Conservation (phyloP, 35 echinoderm and acorn worm species). For the Ophioderma brevispina region DNA sequence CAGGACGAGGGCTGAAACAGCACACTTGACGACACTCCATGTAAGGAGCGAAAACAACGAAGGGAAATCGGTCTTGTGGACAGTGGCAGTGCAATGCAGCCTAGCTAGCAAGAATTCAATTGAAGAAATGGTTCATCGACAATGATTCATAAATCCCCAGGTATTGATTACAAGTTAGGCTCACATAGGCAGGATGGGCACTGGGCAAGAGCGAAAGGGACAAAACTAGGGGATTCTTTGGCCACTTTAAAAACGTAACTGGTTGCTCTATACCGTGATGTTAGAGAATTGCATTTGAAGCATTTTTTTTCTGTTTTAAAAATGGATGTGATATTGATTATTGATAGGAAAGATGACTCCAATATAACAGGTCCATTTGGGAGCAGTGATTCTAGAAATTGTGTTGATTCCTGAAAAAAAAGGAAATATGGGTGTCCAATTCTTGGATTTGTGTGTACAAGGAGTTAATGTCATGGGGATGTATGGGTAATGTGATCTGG, state of each 20-base stretch:
- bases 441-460: background rate
- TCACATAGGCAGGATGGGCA: background rate
- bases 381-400: background rate
- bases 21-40: background rate
- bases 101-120: background rate
- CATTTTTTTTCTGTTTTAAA: too few relatives aligned
- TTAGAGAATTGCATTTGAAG: too few relatives aligned
- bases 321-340: too few relatives aligned
- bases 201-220: background rate
- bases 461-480: slow-evolving; percentile 3
- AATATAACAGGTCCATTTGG: too few relatives aligned
- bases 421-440: background rate
- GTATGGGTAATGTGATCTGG: background rate
- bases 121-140: background rate
- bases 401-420: background rate
- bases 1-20: background rate
- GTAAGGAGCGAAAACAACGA: slow-evolving; percentile 5
- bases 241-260: too few relatives aligned
- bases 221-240: too few relatives aligned
- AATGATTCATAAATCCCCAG: background rate
- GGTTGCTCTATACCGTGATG: too few relatives aligned
- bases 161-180: background rate
- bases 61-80: background rate
- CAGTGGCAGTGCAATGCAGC: background rate
- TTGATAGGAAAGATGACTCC: too few relatives aligned